Evolutionary conservation across 2,888 invertebrate genomes (phyloP), one percentile per base, ranked within the genome.

Genomic region (Neoscelio sp.): DNA sequence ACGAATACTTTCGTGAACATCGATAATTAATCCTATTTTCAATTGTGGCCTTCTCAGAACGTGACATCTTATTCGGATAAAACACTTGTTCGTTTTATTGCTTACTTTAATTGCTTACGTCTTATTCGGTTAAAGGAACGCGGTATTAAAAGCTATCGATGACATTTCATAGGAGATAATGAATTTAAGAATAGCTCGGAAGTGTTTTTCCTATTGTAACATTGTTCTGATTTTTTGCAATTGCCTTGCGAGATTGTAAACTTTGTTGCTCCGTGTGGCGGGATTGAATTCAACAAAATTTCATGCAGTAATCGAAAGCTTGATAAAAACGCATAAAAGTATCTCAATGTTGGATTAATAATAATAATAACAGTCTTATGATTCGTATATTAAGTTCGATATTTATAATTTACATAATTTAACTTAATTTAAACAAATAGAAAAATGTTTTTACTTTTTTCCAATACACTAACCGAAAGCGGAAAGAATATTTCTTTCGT

Each of bases 351-450:
- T 60, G 12, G 8, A 18, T 44, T 20, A 44, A 60, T 20, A 44
- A 38, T 60, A 60, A 42, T 20, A 44, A 38, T 60, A 60, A 42
- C 60, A 60, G 60, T 60, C 60, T 60, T 60, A 60, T 44, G 28
- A 60, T 26, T 60, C 60, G 44, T 44, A 20, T 60, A 44, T 60
- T 60, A 26, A 44, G 33, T 30, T 60, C 6, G 30, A 30, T 10
- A 8, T 23, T 54, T n/a, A 38, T 44, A 44, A 30, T 60, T 38
- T 18, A 38, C 20, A 40, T 56, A 13, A 56, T 30, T 33, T 33
- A 44, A 33, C 20, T 6, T 58, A 28, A 58, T 38, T 54, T 54
- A 12, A n/a, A 26, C 26, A 46, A 26, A 23, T 42, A 28, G 4
- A 38, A 42, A 30, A 10, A 42, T 13, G n/a, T n/a, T n/a, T n/a